phyloP scores from a whole-genome alignment of 2,113 vertebrate genomes.

The Eidolon helvum region DNA sequence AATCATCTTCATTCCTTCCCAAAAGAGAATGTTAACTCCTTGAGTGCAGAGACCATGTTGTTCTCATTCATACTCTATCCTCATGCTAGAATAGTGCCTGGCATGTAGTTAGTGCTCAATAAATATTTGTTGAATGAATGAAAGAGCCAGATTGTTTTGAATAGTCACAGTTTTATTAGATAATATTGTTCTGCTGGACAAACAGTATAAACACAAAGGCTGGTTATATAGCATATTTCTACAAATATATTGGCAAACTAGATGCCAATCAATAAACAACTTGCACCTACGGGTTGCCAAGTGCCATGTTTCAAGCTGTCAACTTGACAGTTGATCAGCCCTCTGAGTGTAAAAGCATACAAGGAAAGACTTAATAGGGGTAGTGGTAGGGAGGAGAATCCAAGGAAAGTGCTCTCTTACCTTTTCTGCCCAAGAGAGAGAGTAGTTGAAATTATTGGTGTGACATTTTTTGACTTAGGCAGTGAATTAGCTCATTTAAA shows the following conservation, averaged over 20 bases:
- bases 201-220: neutral
- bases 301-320: neutral
- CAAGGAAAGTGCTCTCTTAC: neutral
- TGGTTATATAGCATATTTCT: neutral
- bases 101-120: neutral
- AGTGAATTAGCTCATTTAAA: neutral
- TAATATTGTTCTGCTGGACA: slow-evolving; percentile 2
- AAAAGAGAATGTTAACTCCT: neutral
- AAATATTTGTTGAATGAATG: slow-evolving; percentile 31
- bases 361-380: neutral
- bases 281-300: neutral
- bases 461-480: neutral
- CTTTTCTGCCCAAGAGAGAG: neutral
- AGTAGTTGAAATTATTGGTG: neutral
- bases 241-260: neutral
- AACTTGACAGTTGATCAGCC: neutral
- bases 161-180: neutral
- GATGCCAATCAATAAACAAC: neutral
- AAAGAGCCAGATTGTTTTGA: neutral
- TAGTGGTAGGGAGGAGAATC: neutral
- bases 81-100: neutral
- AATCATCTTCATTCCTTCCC: neutral
- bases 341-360: neutral
- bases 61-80: neutral
- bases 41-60: neutral